Evolutionary conservation across 1,140 invertebrate genomes (phyloP), one percentile per base, ranked within the genome.

Genomic region (Micrasema longulum): DNA sequence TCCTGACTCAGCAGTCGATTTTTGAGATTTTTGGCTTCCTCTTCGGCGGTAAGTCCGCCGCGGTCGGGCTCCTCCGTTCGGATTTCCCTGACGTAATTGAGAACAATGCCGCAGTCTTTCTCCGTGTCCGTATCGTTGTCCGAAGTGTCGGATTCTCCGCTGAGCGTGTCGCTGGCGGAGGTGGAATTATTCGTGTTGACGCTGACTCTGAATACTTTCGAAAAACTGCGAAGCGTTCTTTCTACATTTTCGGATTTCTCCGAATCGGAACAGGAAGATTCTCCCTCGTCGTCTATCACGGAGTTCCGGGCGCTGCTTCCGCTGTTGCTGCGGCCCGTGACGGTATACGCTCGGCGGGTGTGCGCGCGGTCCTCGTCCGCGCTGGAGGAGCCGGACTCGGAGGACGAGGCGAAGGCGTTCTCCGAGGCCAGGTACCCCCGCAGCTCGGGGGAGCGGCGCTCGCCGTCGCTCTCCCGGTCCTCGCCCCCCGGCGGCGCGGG

Each of bases 181-280:
- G 90, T 91, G 7, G 88, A 90, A 26, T 88, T 87, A 47, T 88
- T 87, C 5, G 89, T 88, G 76, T 93, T 93, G 1, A 93, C 90
- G 0, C 92, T 88, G 1, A 93, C 91, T 0, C 92, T 87, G 76
- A 92, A 92, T 0, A 93, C 90, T 14, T 89, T 86, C 0, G 91
- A 92, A 77, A 92, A 93, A 16, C 87, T 0, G 89, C 85, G 11
- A 12, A 63, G 47, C 7, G 43, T 70, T 38, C 90, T 88, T n/a
- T 85, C 84, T 16, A 89, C 89, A 5, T 89, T 89, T 1, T 89
- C 86, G 23, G 87, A 90, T 36, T 89, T 89, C n/a, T 90, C 89
- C 0, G 87, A 86, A 0, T 85, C 87, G 7, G 87, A 80, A 1
- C 82, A 84, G 0, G 86, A 88, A 1, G 86, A 87, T 47, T 84